phyloP scores from a whole-genome alignment of 2,888 invertebrate species.

The Pyrrhosoma nymphula region DNA sequence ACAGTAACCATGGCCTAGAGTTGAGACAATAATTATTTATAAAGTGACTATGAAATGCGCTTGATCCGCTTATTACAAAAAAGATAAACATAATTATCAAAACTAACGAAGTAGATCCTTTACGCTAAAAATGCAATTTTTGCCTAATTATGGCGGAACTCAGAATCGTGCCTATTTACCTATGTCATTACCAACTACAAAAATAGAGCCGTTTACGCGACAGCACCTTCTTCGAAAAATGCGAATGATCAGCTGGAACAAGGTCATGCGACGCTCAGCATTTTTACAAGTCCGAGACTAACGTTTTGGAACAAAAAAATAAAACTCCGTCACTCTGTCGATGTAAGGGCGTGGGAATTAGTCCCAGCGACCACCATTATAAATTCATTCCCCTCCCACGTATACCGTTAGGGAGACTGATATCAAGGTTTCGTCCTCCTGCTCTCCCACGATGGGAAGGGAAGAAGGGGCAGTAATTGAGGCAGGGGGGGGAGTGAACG shows the following conservation, averaged over 20 bases:
- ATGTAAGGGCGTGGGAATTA: neutral
- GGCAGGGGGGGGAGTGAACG: neutral
- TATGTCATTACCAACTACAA: too few relatives aligned
- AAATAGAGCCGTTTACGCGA: too few relatives aligned
- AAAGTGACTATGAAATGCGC: too few relatives aligned
- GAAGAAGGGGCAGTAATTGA: neutral
- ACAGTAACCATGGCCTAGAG: too few relatives aligned
- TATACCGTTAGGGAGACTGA: neutral
- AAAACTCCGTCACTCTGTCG: neutral
- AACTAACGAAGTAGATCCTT: too few relatives aligned
- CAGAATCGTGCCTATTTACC: too few relatives aligned
- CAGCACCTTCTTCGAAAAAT: neutral
- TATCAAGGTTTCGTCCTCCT: neutral
- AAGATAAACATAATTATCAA: too few relatives aligned
- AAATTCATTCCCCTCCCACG: neutral
- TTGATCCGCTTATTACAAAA: too few relatives aligned
- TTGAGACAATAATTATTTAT: too few relatives aligned
- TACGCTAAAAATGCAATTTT: too few relatives aligned
- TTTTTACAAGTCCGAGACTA: neutral
- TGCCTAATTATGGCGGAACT: too few relatives aligned
- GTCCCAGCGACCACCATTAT: neutral
- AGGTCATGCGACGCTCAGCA: neutral
- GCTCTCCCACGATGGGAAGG: constrained; percentile 5
- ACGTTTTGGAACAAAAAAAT: neutral
- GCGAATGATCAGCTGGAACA: neutral